Conservation (phyloP, 2,113 vertebrate genomes). For the Apus apus region DNA sequence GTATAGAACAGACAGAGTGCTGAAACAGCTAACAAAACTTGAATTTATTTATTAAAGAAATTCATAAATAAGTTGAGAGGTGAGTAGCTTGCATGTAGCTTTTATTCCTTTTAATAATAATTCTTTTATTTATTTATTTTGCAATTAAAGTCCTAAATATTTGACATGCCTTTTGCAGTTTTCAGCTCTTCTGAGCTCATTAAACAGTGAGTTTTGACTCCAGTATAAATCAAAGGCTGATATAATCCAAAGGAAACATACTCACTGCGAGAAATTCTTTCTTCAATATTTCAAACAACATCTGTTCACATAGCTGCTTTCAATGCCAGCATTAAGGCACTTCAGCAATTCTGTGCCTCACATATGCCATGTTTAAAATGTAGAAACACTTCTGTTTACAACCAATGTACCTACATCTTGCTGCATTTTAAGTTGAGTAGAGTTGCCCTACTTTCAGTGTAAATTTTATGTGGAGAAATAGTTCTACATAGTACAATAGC, state of each 20-base stretch:
- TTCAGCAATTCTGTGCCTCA: conserved; percentile 15
- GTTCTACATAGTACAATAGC: background rate
- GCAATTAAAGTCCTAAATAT: background rate
- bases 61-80: background rate
- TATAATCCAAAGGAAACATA: conserved; percentile 45
- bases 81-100: background rate
- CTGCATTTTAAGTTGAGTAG: background rate
- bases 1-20: background rate
- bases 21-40: background rate
- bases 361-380: conserved; percentile 7
- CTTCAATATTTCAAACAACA: conserved; percentile 55
- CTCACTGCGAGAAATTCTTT: conserved; percentile 12
- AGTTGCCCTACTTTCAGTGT: background rate
- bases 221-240: conserved; percentile 11
- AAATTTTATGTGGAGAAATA: background rate
- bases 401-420: conserved; percentile 13
- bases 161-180: conserved; percentile 16
- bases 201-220: background rate
- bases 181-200: conserved; percentile 26
- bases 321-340: conserved; percentile 1
- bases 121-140: background rate
- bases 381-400: conserved; percentile 13
- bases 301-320: conserved; percentile 30
- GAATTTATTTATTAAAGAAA: background rate
- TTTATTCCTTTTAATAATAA: background rate